Conservation (phyloP, 2,113 vertebrate genomes). For the Xiphorhynchus elegans region DNA sequence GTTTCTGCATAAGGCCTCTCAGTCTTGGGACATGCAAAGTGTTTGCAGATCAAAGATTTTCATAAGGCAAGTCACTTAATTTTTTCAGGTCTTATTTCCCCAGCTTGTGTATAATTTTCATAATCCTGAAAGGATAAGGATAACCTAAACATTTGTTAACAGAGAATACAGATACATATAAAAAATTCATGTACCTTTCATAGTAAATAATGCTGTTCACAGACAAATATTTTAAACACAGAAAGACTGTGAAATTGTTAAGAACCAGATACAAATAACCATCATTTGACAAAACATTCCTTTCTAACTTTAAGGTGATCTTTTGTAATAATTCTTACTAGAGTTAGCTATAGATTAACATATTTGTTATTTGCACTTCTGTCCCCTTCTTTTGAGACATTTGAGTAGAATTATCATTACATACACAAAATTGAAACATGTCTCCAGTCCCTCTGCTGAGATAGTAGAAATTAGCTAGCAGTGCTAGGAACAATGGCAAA, state of each 20-base stretch:
- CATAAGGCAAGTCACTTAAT: not conserved
- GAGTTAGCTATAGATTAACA: not conserved
- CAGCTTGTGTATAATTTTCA: not conserved
- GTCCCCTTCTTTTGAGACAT: not conserved
- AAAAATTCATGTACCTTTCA: not conserved
- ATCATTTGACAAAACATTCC: not conserved
- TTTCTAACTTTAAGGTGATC: not conserved
- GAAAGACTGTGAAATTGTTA: not conserved
- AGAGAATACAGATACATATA: not conserved
- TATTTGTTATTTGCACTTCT: not conserved
- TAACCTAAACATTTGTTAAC: not conserved
- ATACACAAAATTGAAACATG: not conserved
- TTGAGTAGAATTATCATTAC: not conserved
- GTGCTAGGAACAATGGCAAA: not conserved
- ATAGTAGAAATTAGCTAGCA: not conserved
- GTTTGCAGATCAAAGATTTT: not conserved
- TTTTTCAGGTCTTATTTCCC: not conserved
- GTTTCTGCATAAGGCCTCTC: not conserved
- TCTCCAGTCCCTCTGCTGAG: not conserved
- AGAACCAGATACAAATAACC: not conserved
- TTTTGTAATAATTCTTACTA: not conserved
- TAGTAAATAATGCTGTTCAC: not conserved
- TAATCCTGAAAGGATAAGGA: not conserved
- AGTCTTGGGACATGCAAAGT: not conserved
- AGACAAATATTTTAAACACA: not conserved